Conservation (phyloP, 2,113 vertebrate species). For the Sebastes fasciatus region DNA sequence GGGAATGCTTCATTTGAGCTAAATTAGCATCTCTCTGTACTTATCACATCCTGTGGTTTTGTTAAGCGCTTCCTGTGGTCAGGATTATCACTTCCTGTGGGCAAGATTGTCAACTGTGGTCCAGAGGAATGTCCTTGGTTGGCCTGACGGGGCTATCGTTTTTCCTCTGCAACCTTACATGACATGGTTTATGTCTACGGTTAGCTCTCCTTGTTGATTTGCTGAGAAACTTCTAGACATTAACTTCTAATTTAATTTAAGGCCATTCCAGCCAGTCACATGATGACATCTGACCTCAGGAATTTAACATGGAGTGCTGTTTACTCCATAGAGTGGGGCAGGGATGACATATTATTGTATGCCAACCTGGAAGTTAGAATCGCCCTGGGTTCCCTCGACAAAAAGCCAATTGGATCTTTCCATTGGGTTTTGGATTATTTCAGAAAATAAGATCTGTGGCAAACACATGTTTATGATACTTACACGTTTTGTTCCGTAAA, state of each 20-base stretch:
- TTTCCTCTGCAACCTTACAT: constrained; percentile 20
- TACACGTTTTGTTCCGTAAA: no score
- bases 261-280: constrained; percentile 3
- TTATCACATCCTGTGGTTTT: constrained; percentile 69
- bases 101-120: constrained; percentile 57
- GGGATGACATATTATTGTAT: no score
- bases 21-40: constrained; percentile 61
- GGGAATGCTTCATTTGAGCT: constrained; percentile 68
- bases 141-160: constrained; percentile 22
- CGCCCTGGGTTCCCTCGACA: no score
- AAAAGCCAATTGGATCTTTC: no score
- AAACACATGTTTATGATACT: no score
- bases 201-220: neutral
- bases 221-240: constrained; percentile 9
- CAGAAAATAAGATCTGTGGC: no score
- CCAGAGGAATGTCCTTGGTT: constrained; percentile 37
- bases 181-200: constrained; percentile 26
- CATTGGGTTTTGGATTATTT: no score
- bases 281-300: constrained; percentile 23
- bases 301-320: neutral
- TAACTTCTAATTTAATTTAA: constrained; percentile 7
- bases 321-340: constrained; percentile 4
- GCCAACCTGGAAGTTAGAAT: no score
- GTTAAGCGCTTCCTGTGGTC: constrained; percentile 77
- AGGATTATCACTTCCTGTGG: constrained; percentile 80